A percentile compares a stretch with the other conserved stretches of the same genome.
Evolutionary conservation across 2,797 vertebrate genomes (phyloP).

Genomic region (Helarctos malayanus): DNA sequence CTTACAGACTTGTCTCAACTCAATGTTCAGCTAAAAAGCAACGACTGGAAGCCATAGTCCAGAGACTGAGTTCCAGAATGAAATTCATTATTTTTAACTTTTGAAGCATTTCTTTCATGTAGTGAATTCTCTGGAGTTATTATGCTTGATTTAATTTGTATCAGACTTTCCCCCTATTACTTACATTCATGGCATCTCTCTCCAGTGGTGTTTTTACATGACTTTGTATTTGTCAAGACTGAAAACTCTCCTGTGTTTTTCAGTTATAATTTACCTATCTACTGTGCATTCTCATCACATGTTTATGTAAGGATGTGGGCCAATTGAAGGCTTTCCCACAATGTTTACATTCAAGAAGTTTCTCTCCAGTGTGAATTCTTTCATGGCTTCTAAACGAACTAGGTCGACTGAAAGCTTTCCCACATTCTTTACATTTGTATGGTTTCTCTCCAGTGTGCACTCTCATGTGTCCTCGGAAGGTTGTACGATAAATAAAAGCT

Average conservation of each 20-base stretch:
- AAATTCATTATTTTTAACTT: neutral
- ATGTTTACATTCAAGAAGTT: constrained; percentile 32
- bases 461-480: constrained; percentile 51
- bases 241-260: neutral
- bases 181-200: neutral
- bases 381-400: constrained; percentile 59
- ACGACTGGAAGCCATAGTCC: neutral
- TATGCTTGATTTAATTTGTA: neutral
- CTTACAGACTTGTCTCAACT: constrained; percentile 4
- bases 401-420: constrained; percentile 51
- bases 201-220: neutral
- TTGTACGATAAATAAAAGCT: constrained; percentile 43
- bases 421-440: constrained; percentile 42
- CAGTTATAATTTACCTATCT: neutral
- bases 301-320: constrained; percentile 36
- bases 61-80: neutral
- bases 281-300: constrained; percentile 44
- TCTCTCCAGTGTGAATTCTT: constrained; percentile 47
- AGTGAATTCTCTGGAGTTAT: neutral
- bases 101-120: neutral
- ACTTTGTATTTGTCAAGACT: neutral
- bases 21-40: neutral
- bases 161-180: neutral
- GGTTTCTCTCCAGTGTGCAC: constrained; percentile 40
- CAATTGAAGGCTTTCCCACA: constrained; percentile 54